phyloP scores from a whole-genome alignment of 2,797 vertebrate species.

The Xenentodon cancila region DNA sequence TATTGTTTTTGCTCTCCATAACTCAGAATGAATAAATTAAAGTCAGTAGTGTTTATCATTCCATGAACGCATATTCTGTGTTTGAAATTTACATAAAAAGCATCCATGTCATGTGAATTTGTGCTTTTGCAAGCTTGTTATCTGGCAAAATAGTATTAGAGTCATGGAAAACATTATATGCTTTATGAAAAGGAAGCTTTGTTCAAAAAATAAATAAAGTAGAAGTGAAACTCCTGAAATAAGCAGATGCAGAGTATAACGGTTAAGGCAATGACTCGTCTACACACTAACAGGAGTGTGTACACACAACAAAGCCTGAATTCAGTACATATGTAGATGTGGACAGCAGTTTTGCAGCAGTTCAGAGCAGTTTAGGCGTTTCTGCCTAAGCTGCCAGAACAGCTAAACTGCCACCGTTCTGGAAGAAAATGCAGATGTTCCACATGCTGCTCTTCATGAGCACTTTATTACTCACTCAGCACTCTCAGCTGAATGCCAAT shows the following conservation, averaged over 20 bases:
- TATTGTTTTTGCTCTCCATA: neutral
- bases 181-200: neutral
- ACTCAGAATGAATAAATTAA: neutral
- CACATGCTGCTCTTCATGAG: conserved; percentile 14
- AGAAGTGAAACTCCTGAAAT: neutral
- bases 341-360: conserved; percentile 25
- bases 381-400: neutral
- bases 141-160: too few relatives aligned
- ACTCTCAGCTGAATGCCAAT: conserved; percentile 32
- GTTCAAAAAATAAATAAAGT: neutral
- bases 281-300: conserved; percentile 4
- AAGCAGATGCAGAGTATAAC: neutral
- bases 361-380: conserved; percentile 6
- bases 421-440: conserved; percentile 38
- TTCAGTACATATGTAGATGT: conserved; percentile 4
- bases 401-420: neutral
- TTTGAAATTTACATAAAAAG: neutral
- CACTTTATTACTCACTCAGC: conserved; percentile 49
- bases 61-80: neutral
- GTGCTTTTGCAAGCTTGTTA: too few relatives aligned
- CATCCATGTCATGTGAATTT: too few relatives aligned
- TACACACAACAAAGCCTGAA: neutral
- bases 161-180: neutral
- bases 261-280: conserved; percentile 2
- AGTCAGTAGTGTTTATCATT: neutral